Base-by-base conservation (phyloP, 2,113 vertebrate species). In the Psittacula cyanocephala region DNA sequence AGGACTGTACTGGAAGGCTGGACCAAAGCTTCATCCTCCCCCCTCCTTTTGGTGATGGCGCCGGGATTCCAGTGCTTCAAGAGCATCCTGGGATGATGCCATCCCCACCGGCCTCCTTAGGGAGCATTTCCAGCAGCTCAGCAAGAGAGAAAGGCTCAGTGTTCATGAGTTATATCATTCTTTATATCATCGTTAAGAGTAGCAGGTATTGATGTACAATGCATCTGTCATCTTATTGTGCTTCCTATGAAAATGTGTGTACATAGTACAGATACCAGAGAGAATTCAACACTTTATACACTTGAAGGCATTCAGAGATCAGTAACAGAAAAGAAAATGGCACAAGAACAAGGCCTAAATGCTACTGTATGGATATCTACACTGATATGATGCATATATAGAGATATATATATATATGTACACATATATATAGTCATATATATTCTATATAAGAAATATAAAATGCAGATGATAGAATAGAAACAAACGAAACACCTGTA, bases 231-330 rank as follows among this genome's bases (percentile, higher is more conserved):
- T 98, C 98, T 97, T 97, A 97, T 98, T 98, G 98, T 98, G 98
- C 98, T 98, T 98, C 98, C 98, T 98, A 98, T 97, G 98, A 97
- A 98, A 98, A 98, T 98, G 98, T 98, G 96, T 98, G 98, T 98
- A 98, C 98, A 98, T 97, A 98, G 98, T 98, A 98, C 98, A 98
- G 97, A 98, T 98, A 98, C 98, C 98, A 91, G 97, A 98, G 97
- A 98, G 95, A 97, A 96, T 98, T 97, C 98, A 93, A 98, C 96
- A 98, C 96, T 98, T 98, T 98, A 98, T 98, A 98, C 98, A 98
- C 97, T 98, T 91, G 96, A 98, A 98, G 98, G 98, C 98, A 98
- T 98, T 98, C 98, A 98, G 97, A 98, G 97, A 98, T 96, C 83
- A 68, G 96, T 55, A 96, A 96, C 80, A 84, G 89, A 76, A 93